These are phyloP conservation scores for Herpailurus yagouaroundi DNA, from an alignment of 2,113 vertebrate genomes.

Conservation along the genomic window DNA sequence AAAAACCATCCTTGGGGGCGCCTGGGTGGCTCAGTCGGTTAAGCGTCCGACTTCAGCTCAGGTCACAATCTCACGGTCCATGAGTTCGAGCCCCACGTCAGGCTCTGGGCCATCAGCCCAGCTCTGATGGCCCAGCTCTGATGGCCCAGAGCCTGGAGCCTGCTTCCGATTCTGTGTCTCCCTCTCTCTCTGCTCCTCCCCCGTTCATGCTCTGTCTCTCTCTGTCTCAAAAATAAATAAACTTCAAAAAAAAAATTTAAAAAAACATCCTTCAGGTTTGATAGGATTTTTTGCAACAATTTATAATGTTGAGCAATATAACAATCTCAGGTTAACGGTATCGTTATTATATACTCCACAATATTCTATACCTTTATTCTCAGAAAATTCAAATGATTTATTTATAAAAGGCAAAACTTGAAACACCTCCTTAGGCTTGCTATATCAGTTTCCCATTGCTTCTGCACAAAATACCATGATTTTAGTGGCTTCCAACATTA, in stretches of 20 bases:
- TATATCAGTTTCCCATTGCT: neutral
- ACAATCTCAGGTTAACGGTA: neutral
- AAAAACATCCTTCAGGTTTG: neutral
- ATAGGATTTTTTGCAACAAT: neutral
- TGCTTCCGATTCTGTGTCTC: no score
- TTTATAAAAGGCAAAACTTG: neutral
- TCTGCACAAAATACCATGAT: neutral
- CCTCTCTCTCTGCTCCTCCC: no score
- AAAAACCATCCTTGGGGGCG: no score
- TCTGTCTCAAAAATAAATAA: no score
- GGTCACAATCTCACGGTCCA: no score
- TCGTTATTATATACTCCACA: neutral
- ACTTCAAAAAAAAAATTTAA: neutral
- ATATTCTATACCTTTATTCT: neutral
- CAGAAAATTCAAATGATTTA: neutral
- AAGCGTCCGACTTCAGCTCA: no score
- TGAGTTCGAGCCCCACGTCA: no score
- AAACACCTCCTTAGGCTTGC: neutral
- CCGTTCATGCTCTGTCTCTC: no score
- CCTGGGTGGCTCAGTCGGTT: no score
- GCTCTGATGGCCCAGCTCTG: no score
- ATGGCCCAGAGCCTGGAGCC: no score
- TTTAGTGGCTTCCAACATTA: neutral
- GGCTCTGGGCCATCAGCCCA: no score
- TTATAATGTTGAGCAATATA: neutral